A percentile compares a stretch with the other conserved stretches of the same genome.
phyloP scores from a whole-genome alignment of 1,140 invertebrate genomes.

The Lucilia sericata region DNA sequence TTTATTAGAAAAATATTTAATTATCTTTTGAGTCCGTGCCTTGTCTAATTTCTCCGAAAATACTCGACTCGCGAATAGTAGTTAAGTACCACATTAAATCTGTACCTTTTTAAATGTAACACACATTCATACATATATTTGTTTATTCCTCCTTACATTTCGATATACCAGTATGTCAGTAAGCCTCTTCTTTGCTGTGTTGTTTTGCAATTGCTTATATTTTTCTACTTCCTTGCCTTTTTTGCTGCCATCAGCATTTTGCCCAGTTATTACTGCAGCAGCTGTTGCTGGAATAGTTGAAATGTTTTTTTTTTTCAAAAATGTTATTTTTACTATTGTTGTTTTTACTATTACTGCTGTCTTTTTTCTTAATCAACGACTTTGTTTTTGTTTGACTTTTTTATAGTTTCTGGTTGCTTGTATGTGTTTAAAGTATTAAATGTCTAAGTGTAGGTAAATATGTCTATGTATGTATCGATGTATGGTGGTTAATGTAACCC shows the following conservation, averaged over 20 bases:
- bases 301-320: neutral
- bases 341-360: neutral
- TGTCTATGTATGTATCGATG: too few relatives aligned
- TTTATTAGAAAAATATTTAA: too few relatives aligned
- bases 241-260: neutral
- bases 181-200: too few relatives aligned
- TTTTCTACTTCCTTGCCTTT: neutral
- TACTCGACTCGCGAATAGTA: too few relatives aligned
- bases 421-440: neutral
- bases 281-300: constrained; percentile 16
- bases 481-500: neutral
- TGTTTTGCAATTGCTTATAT: neutral
- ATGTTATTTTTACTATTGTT: neutral
- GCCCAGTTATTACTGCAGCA: constrained; percentile 34
- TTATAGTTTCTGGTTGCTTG: constrained; percentile 1
- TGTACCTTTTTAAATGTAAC: too few relatives aligned
- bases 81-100: too few relatives aligned
- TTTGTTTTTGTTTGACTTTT: neutral
- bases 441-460: too few relatives aligned
- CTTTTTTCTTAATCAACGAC: neutral
- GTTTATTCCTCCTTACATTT: too few relatives aligned
- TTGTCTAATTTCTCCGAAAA: too few relatives aligned
- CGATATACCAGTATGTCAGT: too few relatives aligned
- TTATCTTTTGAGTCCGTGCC: too few relatives aligned
- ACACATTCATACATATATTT: too few relatives aligned